These are phyloP conservation scores for Dendrocincla fuliginosa DNA, from an alignment of 2,797 vertebrate genomes.

Conservation along the genomic window DNA sequence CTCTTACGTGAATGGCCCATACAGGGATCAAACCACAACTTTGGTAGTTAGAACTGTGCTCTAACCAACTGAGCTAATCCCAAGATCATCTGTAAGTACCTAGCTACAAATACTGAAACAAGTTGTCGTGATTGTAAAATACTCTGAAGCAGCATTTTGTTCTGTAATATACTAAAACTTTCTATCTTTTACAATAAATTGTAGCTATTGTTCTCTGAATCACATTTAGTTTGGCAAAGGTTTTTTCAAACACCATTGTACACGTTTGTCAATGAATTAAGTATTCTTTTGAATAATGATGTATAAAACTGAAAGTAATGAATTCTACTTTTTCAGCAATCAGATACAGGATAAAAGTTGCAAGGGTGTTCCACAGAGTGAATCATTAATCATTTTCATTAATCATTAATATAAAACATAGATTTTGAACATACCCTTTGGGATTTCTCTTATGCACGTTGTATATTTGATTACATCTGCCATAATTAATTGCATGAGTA, in stretches of 20 bases:
- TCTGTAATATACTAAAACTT: not conserved
- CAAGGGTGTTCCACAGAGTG: not conserved
- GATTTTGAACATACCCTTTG: not conserved
- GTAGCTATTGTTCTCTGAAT: not conserved
- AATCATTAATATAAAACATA: not conserved
- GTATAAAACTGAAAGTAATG: not conserved
- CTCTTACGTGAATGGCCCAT: not conserved
- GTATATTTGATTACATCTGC: not conserved
- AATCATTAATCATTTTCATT: not conserved
- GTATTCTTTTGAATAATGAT: not conserved
- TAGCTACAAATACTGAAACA: not conserved
- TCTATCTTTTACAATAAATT: not conserved
- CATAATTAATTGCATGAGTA: not conserved
- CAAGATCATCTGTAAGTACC: not conserved
- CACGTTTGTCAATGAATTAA: not conserved
- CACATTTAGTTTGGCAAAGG: not conserved
- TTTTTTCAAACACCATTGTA: not conserved
- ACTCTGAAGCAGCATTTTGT: not conserved
- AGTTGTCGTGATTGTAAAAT: not conserved
- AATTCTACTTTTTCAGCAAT: not conserved
- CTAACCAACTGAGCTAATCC: not conserved
- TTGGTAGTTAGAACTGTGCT: not conserved
- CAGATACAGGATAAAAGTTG: not conserved
- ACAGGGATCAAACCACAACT: not conserved
- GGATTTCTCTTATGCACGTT: not conserved